Conservation (phyloP, 2,797 vertebrate genomes). For the Notolepis coatsorum region DNA sequence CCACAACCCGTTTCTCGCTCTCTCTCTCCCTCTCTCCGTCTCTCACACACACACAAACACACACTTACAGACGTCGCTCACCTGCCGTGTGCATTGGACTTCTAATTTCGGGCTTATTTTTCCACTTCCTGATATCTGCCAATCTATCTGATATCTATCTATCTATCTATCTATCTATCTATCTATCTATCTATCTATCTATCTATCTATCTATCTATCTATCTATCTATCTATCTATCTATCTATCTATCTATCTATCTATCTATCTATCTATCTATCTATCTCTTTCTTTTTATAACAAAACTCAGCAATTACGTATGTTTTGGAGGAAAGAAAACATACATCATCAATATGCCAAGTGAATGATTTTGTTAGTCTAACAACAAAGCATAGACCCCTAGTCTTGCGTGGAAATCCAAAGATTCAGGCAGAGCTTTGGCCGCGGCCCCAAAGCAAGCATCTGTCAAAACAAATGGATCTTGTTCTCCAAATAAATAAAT, state of each 20-base stretch:
- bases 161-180: too few relatives aligned
- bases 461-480: slow-evolving; percentile 85
- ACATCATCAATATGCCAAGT: slow-evolving; percentile 78
- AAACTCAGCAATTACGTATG: slow-evolving; percentile 66
- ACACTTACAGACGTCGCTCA: too few relatives aligned
- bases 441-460: slow-evolving; percentile 83
- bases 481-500: slow-evolving; percentile 74
- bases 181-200: too few relatives aligned
- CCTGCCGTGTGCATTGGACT: too few relatives aligned
- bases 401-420: slow-evolving; percentile 79
- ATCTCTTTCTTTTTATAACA: slow-evolving; percentile 18
- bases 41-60: too few relatives aligned
- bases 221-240: too few relatives aligned
- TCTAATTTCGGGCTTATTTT: too few relatives aligned
- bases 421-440: slow-evolving; percentile 84
- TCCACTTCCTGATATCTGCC: too few relatives aligned
- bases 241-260: not conserved
- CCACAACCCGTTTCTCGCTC: too few relatives aligned
- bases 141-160: too few relatives aligned
- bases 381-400: slow-evolving; percentile 80
- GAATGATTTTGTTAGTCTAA: slow-evolving; percentile 80
- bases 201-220: too few relatives aligned
- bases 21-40: too few relatives aligned
- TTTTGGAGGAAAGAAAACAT: slow-evolving; percentile 73
- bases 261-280: slow-evolving; percentile 21